phyloP scores from a whole-genome alignment of 2,113 vertebrate species.

The Tylochromis polylepis region DNA sequence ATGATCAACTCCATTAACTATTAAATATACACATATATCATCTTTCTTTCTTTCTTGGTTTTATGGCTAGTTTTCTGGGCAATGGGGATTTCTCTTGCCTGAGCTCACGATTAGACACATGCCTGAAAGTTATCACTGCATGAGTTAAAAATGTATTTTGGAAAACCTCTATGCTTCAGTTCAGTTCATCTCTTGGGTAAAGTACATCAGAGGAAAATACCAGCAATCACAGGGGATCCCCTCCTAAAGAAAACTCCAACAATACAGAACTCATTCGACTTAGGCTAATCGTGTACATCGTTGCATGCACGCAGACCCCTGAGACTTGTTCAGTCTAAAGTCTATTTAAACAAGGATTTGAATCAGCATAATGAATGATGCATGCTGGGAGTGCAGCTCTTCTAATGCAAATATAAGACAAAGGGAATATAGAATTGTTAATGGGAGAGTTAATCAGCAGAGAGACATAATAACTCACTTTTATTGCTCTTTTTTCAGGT shows the following conservation, averaged over 20 bases:
- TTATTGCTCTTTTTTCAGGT: neutral
- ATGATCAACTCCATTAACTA: neutral
- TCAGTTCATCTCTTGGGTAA: neutral
- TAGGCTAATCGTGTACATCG: constrained; percentile 42
- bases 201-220: constrained; percentile 16
- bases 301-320: constrained; percentile 38
- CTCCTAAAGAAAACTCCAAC: constrained; percentile 56
- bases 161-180: neutral
- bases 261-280: constrained; percentile 56
- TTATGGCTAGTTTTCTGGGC: neutral
- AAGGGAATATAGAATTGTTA: constrained; percentile 23
- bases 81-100: constrained; percentile 12
- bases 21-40: neutral
- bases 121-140: neutral
- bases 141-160: constrained; percentile 3
- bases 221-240: constrained; percentile 66
- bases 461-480: neutral
- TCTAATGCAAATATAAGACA: constrained; percentile 41
- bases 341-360: constrained; percentile 70
- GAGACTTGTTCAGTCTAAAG: constrained; percentile 40
- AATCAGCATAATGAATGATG: constrained; percentile 52
- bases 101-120: neutral
- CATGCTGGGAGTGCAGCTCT: constrained; percentile 27
- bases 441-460: constrained; percentile 24
- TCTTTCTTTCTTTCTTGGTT: neutral